A percentile compares a stretch with the other conserved stretches of the same genome.
phyloP scores from a whole-genome alignment of 1,140 invertebrate genomes.

The Plutomurus gul region DNA sequence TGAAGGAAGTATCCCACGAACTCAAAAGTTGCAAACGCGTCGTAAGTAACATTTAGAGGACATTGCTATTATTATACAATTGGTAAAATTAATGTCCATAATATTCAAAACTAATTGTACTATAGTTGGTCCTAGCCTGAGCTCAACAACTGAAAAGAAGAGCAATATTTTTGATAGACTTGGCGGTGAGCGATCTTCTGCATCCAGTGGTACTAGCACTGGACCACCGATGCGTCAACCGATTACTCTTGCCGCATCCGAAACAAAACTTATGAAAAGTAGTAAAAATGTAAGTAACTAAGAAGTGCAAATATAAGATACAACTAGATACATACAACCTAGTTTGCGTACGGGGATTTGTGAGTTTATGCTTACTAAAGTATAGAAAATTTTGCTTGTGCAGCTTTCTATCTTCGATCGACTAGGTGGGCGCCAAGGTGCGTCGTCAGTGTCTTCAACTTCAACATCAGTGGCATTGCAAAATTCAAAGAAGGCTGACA shows the following conservation, averaged over 20 bases:
- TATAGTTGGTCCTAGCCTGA: conserved; percentile 37
- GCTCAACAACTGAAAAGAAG: conserved; percentile 36
- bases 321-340: not conserved
- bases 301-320: not conserved
- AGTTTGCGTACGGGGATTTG: not conserved
- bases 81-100: not conserved
- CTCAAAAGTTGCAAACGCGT: conserved; percentile 58
- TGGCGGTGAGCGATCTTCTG: conserved; percentile 50
- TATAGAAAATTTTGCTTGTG: not conserved
- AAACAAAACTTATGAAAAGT: not conserved
- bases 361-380: not conserved
- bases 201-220: not conserved
- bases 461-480: not conserved
- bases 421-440: conserved; percentile 27
- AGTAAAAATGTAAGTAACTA: not conserved
- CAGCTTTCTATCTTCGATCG: conserved; percentile 41
- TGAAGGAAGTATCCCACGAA: conserved; percentile 57
- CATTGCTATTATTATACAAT: not conserved
- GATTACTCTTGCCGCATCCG: conserved; percentile 5
- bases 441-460: not conserved
- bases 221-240: not conserved
- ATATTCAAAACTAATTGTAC: not conserved
- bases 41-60: conserved; percentile 35
- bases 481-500: too few relatives aligned
- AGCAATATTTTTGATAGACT: conserved; percentile 55